A percentile compares a stretch with the other conserved stretches of the same genome.
These are phyloP conservation scores for Dromius quadrimaculatus DNA, from an alignment of 2,888 invertebrate species.

Conservation along the genomic window DNA sequence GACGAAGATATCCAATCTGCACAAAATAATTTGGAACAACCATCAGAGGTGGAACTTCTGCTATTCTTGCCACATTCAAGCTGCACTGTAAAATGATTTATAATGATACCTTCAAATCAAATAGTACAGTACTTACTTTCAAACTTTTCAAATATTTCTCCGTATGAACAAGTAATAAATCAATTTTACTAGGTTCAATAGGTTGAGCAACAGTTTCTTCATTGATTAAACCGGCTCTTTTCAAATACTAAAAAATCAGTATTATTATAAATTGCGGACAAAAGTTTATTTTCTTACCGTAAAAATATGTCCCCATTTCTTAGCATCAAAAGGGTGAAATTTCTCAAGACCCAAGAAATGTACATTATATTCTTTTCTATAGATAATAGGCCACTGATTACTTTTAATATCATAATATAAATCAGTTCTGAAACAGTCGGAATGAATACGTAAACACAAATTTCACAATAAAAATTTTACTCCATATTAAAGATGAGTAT, in stretches of 20 bases:
- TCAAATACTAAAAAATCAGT: constrained; percentile 68
- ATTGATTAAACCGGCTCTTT: constrained; percentile 73
- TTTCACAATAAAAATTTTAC: constrained; percentile 25
- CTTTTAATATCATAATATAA: constrained; percentile 71
- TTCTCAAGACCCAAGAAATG: constrained; percentile 84
- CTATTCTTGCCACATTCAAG: constrained; percentile 81
- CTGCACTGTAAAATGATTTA: constrained; percentile 76
- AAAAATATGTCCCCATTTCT: constrained; percentile 86
- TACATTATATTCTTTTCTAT: constrained; percentile 83
- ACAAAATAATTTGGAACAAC: constrained; percentile 82
- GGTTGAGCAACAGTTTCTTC: constrained; percentile 77
- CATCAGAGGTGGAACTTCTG: constrained; percentile 81
- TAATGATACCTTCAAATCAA: constrained; percentile 1
- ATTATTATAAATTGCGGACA: neutral
- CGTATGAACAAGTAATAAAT: constrained; percentile 82
- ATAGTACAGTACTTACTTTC: constrained; percentile 69
- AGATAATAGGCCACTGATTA: constrained; percentile 83
- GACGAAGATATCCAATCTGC: constrained; percentile 80
- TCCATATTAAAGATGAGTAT: constrained; percentile 28
- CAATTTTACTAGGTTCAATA: constrained; percentile 77
- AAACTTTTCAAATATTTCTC: constrained; percentile 80
- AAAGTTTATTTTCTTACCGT: constrained; percentile 67
- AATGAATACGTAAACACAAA: neutral
- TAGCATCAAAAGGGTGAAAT: constrained; percentile 89
- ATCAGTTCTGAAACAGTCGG: constrained; percentile 54